Base-by-base conservation (phyloP, 2,113 vertebrate genomes). In the Mixornis gularis region DNA sequence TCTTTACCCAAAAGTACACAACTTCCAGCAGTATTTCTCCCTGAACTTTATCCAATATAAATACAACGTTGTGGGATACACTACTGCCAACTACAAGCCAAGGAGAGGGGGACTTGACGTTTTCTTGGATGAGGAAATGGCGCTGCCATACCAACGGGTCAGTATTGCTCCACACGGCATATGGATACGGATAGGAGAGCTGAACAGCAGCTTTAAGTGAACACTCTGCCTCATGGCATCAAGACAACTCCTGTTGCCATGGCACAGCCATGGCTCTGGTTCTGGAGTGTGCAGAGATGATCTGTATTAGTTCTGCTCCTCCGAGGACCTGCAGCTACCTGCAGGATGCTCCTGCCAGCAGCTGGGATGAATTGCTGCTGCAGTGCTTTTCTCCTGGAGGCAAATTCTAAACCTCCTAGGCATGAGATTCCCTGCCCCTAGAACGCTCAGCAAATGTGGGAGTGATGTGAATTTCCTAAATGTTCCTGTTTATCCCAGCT, bases 11-110 rank as follows among this genome's bases (percentile, higher is more conserved):
- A 41, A 91, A n/a, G 2, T 5, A 89, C 81, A 89, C 49, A 7
- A 19, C 58, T 91, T 89, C 78, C 70, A 95, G 87, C 78, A 91
- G 41, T 29, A 53, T 65, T 95, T 82, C 85, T 94, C 59, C 85
- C 91, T 95, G 93, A 96, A 95, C 90, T 87, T 79, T 22, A 87
- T 66, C 81, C 91, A 95, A 41, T 4, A 87, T 43, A 96, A 95
- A 95, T 32, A 95, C 49, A 44, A 38, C 0, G 0, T 1, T 89
- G 77, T 64, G 92, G 83, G 65, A 92, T 78, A 86, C 77, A 88
- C 72, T 64, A 9, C 83, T 92, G 93, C 85, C 88, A 93, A 90
- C 83, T 81, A 62, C 72, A 63, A 92, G 93, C 56, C 92, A 84
- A 52, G 48, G 69, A 90, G 49, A 86, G 77, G 36, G 29, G 44